Evolutionary conservation across 2,797 vertebrate genomes (phyloP), one percentile per base, ranked within the genome.

Genomic region (Dallia pectoralis): DNA sequence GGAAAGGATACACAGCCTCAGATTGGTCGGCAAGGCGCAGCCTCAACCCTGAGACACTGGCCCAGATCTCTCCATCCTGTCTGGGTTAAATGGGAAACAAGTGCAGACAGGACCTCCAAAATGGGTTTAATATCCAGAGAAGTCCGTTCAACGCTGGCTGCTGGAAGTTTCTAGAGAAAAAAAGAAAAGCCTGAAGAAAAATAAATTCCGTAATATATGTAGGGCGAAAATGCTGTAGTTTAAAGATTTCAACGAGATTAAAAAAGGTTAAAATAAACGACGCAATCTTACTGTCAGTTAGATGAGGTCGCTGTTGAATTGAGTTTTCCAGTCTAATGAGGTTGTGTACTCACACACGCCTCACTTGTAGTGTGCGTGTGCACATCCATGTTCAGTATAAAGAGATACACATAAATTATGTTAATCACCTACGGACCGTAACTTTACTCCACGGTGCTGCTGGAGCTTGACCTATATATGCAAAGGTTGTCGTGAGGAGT

Each of bases 381-480:
- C 53, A 64, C 16, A 63, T 63, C 61, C 61, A 63, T 32, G 61
- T 63, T 29, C 61, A 29, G 29, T 19, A 32, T 64, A 64, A 1
- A 64, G 62, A 3, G 29, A 59, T 59, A 59, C 22, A 59, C 53
- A 27, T 59, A 59, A 11, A 27, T 25, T 22, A 56, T 59, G 53
- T 12, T 59, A 59, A 33, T 33, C 62, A 64, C 30, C 27, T 32
- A 33, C 11, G 30, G 18, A 30, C 62, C 30, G 7, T 63, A 33
- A 63, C 62, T 64, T 18, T 18, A 30, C 36, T 27, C 44, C 16
- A 29, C 53, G 44, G 18, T 71, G 53, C 79, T 87, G 85, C 77
- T 81, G 83, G 84, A 84, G 80, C 77, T 77, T 92, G 90, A 87
- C 90, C 88, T 87, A 91, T 84, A 90, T 90, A 88, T 77, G 71